phyloP scores from a whole-genome alignment of 2,113 vertebrate species.

The Spheniscus mendiculus region DNA sequence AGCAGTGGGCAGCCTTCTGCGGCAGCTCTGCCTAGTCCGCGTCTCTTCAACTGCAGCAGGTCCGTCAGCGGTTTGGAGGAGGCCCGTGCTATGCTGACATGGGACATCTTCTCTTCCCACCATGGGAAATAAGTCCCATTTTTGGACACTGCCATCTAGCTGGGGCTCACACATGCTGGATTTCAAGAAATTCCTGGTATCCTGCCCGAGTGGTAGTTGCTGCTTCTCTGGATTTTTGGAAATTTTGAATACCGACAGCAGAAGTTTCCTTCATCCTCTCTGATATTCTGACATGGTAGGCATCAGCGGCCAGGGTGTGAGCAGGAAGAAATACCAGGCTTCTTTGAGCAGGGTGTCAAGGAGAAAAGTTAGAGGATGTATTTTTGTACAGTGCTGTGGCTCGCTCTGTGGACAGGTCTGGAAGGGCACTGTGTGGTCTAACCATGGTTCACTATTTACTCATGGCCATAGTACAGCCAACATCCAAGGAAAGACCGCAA shows the following conservation, averaged over 20 bases:
- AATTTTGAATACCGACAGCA: not conserved
- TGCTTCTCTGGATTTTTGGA: not conserved
- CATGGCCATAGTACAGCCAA: not conserved
- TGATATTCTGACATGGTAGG: not conserved
- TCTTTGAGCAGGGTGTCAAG: not conserved
- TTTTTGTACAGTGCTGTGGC: not conserved
- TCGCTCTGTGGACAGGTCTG: not conserved
- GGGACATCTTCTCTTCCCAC: not conserved
- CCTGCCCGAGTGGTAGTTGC: not conserved
- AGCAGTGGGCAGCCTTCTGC: not conserved
- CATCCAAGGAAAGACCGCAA: accelerated
- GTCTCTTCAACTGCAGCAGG: not conserved
- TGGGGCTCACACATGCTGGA: not conserved
- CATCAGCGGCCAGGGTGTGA: accelerated
- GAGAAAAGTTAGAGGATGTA: not conserved
- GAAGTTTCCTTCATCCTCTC: not conserved
- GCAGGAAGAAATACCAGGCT: not conserved
- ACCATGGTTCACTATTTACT: not conserved
- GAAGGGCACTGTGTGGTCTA: not conserved
- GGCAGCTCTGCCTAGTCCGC: not conserved
- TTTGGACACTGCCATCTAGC: not conserved
- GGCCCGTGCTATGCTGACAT: accelerated
- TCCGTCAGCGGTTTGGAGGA: not conserved
- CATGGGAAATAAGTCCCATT: accelerated
- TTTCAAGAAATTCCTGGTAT: not conserved